Evolutionary conservation across 1,140 invertebrate genomes (phyloP), one percentile per base, ranked within the genome.

Genomic region (Tetragnatha versicolor): DNA sequence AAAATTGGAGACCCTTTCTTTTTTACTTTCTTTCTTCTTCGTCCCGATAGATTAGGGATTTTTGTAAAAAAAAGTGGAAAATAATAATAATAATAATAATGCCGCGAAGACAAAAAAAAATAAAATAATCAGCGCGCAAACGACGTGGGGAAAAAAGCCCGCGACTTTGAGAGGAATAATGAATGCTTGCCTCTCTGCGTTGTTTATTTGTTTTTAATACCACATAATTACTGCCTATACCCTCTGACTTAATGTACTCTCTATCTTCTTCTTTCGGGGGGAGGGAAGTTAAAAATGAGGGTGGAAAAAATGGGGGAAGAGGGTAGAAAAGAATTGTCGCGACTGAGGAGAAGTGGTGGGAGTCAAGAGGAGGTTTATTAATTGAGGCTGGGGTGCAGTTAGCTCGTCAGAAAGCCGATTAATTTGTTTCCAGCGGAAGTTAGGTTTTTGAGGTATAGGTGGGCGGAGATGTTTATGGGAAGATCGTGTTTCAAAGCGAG

Each of bases 131-230:
- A 17, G 12, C n/a, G 20, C n/a, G n/a, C n/a, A n/a, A n/a, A n/a
- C n/a, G n/a, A n/a, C n/a, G 17, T 2, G 49, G 49, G 49, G 7
- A 25, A 7, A 12, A 25, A n/a, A 33, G 29, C 31, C 29, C 29
- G 31, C 55, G 31, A 27, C 47, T 70, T 70, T 29, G 22, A n/a
- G 29, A 31, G 53, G 66, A 77, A 77, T 77, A 77, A 77, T 77
- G 73, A 77, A 77, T 65, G 73, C 35, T 55, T 53, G 31, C 51
- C 37, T 60, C 45, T 35, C 42, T 63, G 25, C 69, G 60, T 77
- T 77, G 73, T 77, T 77, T 77, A 77, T 77, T 77, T 77, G 73
- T 77, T 77, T 77, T 77, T 77, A 77, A 77, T 77, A 77, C 73
- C 73, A 77, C 73, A 77, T 77, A 77, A 77, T 77, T 77, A 77